A percentile compares a stretch with the other conserved stretches of the same genome.
Conservation (phyloP, 1,140 invertebrate genomes). For the Magallana gigas region DNA sequence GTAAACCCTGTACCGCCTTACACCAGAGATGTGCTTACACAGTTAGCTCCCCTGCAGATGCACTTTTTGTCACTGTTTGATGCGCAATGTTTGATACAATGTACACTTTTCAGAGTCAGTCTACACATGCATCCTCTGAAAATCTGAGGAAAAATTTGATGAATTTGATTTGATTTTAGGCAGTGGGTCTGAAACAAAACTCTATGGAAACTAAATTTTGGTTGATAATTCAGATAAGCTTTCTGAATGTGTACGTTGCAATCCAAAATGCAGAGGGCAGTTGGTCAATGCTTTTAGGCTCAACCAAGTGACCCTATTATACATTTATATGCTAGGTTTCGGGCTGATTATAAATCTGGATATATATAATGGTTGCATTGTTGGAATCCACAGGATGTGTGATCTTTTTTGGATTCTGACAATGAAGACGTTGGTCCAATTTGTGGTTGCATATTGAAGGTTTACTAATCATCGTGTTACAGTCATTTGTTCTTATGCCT, state of each 20-base stretch:
- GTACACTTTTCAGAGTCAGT: too few species aligned
- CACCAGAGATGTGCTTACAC: conserved; percentile 8
- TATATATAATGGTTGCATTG: too few species aligned
- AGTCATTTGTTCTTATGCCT: not conserved
- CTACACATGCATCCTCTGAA: too few species aligned
- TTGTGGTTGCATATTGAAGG: not conserved
- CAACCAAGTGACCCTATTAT: too few species aligned
- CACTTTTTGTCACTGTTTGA: not conserved
- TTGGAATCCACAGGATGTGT: too few species aligned
- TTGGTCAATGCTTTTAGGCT: not conserved
- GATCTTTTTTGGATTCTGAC: too few species aligned
- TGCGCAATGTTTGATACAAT: not conserved
- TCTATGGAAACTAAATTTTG: too few species aligned
- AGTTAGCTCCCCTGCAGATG: not conserved
- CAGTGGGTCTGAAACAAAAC: too few species aligned
- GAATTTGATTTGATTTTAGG: too few species aligned
- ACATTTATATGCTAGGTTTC: too few species aligned
- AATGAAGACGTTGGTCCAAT: not conserved
- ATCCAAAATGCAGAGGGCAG: not conserved
- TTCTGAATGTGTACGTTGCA: too few species aligned
- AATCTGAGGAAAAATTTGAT: not conserved
- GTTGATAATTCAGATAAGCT: too few species aligned
- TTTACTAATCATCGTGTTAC: not conserved
- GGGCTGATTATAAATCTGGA: not conserved
- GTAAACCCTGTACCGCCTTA: not conserved